Evolutionary conservation across 1,140 invertebrate species (phyloP).

Genomic region (Caenorhabditis elegans): WBcel235 BX284605.5:6827001-6827500

Average conservation of each 20-base stretch:
- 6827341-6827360: too few relatives aligned
- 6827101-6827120: not conserved
- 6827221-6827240: not conserved
- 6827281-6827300: too few relatives aligned
- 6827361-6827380: not conserved
- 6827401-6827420: not conserved
- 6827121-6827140: not conserved
- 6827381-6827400: not conserved
- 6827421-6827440: not conserved
- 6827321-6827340: too few relatives aligned
- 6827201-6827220: not conserved
- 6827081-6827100: not conserved
- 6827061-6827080: not conserved
- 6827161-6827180: not conserved
- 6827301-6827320: too few relatives aligned
- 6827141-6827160: not conserved
- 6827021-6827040: too few relatives aligned
- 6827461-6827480: not conserved
- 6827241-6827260: not conserved
- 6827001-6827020: too few relatives aligned
- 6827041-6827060: too few relatives aligned
- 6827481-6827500: not conserved
- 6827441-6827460: not conserved
- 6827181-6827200: not conserved
- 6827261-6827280: not conserved